These are phyloP conservation scores for Listronotus oregonensis DNA, from an alignment of 1,140 invertebrate species.

Conservation along the genomic window DNA sequence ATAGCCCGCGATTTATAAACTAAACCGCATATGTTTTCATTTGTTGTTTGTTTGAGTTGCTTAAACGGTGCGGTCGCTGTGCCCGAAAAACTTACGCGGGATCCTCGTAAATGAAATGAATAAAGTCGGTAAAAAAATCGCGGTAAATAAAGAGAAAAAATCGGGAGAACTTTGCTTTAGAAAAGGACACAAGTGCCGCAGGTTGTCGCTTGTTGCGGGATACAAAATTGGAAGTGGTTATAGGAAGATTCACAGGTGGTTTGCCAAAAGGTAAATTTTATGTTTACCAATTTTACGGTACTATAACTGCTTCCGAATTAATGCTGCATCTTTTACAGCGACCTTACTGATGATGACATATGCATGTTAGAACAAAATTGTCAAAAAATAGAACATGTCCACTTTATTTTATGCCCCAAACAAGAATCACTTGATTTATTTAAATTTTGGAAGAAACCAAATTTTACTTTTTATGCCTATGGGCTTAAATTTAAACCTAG, in stretches of 20 bases:
- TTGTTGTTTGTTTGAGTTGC: conserved; percentile 25
- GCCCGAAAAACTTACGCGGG: conserved; percentile 20
- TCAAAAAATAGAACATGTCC: too few species aligned
- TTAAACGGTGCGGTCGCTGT: conserved; percentile 15
- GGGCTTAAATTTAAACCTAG: too few species aligned
- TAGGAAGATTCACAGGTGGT: conserved; percentile 18
- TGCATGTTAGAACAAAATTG: too few species aligned
- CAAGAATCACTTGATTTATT: too few species aligned
- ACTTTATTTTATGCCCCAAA: too few species aligned
- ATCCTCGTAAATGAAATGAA: conserved; percentile 23
- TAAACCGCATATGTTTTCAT: conserved; percentile 24
- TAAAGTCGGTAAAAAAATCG: conserved; percentile 4
- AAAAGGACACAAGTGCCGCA: conserved; percentile 7
- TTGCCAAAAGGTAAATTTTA: conserved; percentile 18
- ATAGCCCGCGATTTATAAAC: conserved; percentile 28
- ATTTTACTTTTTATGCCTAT: too few species aligned
- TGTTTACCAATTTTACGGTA: neutral
- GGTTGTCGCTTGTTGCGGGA: conserved; percentile 1
- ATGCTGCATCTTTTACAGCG: neutral
- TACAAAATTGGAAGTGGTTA: conserved; percentile 9
- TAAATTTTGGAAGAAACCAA: too few species aligned
- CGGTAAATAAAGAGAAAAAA: conserved; percentile 6
- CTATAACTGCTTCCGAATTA: neutral
- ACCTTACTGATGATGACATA: neutral
- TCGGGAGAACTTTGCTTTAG: neutral